These are phyloP conservation scores for Drosophila nigritarsus DNA, from an alignment of 2,888 invertebrate species.

Conservation along the genomic window DNA sequence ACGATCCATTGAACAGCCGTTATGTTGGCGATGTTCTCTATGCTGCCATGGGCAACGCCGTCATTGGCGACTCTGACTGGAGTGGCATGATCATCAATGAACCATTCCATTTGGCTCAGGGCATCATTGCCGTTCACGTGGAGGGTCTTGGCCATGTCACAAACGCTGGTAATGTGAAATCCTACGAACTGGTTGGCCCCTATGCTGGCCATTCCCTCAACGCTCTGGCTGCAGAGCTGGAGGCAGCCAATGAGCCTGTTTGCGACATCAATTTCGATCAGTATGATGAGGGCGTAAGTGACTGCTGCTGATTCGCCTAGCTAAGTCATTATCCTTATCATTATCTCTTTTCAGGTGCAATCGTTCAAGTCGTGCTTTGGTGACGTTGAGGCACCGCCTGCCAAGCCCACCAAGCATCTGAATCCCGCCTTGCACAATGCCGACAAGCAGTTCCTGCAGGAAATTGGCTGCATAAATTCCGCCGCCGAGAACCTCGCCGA, in stretches of 20 bases:
- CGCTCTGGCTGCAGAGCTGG: slow-evolving; percentile 87
- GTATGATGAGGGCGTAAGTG: slow-evolving; percentile 88
- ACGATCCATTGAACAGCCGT: slow-evolving; percentile 87
- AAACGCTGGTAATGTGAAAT: slow-evolving; percentile 71
- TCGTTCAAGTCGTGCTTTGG: slow-evolving; percentile 75
- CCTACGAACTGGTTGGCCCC: slow-evolving; percentile 77
- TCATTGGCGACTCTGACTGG: slow-evolving; percentile 90
- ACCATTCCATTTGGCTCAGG: slow-evolving; percentile 91
- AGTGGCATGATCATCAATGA: slow-evolving; percentile 88
- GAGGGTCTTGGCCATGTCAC: slow-evolving; percentile 88
- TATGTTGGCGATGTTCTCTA: slow-evolving; percentile 90
- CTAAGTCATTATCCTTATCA: background rate
- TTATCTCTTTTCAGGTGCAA: slow-evolving; percentile 51
- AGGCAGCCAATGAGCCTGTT: slow-evolving; percentile 87
- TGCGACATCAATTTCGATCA: slow-evolving; percentile 89
- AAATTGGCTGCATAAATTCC: slow-evolving; percentile 72
- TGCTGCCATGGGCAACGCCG: slow-evolving; percentile 90
- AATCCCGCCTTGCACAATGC: slow-evolving; percentile 80
- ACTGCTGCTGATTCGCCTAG: background rate
- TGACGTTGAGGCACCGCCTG: slow-evolving; percentile 61
- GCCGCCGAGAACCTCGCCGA: slow-evolving; percentile 70
- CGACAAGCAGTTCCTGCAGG: slow-evolving; percentile 82
- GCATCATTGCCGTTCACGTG: slow-evolving; percentile 89
- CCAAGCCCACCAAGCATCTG: slow-evolving; percentile 73
- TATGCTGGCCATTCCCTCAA: slow-evolving; percentile 83